Percentiles rank a stretch among this genome's conserved stretches.
phyloP scores from a whole-genome alignment of 1,140 invertebrate species.

The Anoplolepis gracilipes region DNA sequence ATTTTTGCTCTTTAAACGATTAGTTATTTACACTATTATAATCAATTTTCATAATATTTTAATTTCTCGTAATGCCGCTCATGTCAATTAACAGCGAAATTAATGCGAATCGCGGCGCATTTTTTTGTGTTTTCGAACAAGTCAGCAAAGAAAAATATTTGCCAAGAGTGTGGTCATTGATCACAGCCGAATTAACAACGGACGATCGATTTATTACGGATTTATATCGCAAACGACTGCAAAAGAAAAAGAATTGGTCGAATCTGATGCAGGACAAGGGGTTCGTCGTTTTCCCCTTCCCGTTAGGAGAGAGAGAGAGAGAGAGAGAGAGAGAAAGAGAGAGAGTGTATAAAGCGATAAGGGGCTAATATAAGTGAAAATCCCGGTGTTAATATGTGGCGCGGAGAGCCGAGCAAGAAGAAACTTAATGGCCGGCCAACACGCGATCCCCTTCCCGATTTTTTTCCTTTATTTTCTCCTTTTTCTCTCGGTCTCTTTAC shows the following conservation, averaged over 20 bases:
- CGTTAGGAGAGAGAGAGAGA: background rate
- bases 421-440: slow-evolving; percentile 57
- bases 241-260: slow-evolving; percentile 3
- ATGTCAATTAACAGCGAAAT: background rate
- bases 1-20: background rate
- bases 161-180: slow-evolving; percentile 31
- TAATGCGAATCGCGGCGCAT: background rate
- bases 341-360: slow-evolving; percentile 29
- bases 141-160: background rate
- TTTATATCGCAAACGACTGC: slow-evolving; percentile 12
- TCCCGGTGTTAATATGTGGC: slow-evolving; percentile 67
- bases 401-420: slow-evolving; percentile 31
- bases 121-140: slow-evolving; percentile 10
- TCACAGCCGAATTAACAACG: slow-evolving; percentile 10
- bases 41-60: background rate
- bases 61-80: background rate
- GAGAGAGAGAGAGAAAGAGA: background rate
- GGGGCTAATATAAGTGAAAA: slow-evolving; percentile 62
- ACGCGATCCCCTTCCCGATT: slow-evolving; percentile 56
- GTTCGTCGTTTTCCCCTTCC: background rate
- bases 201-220: slow-evolving; percentile 42
- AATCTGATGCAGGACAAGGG: background rate
- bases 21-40: background rate
- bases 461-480: slow-evolving; percentile 47
- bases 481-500: background rate